A percentile compares a stretch with the other conserved stretches of the same genome.
Conservation (phyloP, 2,797 vertebrate genomes). For the Anabas testudineus region DNA sequence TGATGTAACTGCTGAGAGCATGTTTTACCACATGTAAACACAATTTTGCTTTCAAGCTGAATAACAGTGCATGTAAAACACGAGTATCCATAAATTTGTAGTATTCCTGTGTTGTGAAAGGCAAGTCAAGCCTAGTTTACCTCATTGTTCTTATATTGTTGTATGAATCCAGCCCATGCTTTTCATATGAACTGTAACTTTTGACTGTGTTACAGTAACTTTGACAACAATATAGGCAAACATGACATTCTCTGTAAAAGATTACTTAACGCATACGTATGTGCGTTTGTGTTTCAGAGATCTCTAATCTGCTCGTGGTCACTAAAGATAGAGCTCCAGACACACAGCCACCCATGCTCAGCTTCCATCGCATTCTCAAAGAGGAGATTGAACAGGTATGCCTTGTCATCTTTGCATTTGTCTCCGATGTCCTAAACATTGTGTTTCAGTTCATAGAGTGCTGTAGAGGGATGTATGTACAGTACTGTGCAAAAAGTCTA, state of each 20-base stretch:
- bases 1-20: constrained; percentile 47
- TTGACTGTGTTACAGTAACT: constrained; percentile 8
- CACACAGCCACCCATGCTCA: constrained; percentile 84
- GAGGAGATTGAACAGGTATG: constrained; percentile 92
- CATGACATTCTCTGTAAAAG: neutral
- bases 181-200: neutral
- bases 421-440: neutral
- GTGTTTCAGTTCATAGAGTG: neutral
- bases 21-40: constrained; percentile 57
- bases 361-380: constrained; percentile 94
- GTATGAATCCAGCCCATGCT: constrained; percentile 4
- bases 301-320: constrained; percentile 95
- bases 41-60: constrained; percentile 33
- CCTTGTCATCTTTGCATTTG: neutral
- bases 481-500: no score
- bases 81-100: neutral
- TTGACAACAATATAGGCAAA: constrained; percentile 8
- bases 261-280: constrained; percentile 1
- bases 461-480: neutral
- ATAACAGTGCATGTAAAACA: neutral
- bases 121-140: neutral
- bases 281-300: constrained; percentile 83
- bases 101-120: neutral
- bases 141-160: neutral
- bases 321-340: constrained; percentile 88